Percentiles rank a stretch among this genome's conserved stretches.
phyloP scores from a whole-genome alignment of 1,140 invertebrate genomes.

The Charaxes varanes region DNA sequence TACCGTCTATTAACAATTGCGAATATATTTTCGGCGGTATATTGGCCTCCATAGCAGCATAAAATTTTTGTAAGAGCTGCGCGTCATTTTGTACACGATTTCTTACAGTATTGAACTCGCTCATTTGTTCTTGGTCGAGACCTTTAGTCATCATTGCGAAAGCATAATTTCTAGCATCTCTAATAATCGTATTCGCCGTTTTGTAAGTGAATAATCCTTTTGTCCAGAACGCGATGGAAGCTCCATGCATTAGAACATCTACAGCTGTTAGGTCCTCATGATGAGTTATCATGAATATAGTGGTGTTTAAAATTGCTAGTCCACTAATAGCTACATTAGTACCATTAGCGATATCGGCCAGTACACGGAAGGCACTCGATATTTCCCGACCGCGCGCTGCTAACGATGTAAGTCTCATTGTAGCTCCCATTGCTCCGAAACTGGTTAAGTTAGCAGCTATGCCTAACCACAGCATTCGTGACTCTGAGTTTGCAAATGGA shows the following conservation, averaged over 20 bases:
- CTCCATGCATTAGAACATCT: conserved; percentile 27
- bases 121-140: conserved; percentile 17
- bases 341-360: conserved; percentile 27
- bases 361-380: conserved; percentile 21
- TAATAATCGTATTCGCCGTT: conserved; percentile 26
- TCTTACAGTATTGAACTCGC: conserved; percentile 15
- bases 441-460: conserved; percentile 29
- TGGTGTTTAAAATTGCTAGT: conserved; percentile 25
- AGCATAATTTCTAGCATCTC: conserved; percentile 22
- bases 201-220: conserved; percentile 31
- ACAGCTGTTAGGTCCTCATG: conserved; percentile 18
- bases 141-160: conserved; percentile 22
- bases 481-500: conserved; percentile 25
- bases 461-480: conserved; percentile 34
- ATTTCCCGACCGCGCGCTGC: conserved; percentile 24
- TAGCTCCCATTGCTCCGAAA: conserved; percentile 31
- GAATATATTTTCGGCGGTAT: conserved; percentile 23
- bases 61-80: conserved; percentile 22
- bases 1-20: conserved; percentile 23
- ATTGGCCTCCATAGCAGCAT: conserved; percentile 19
- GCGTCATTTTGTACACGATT: conserved; percentile 22
- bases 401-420: conserved; percentile 27
- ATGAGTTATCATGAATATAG: conserved; percentile 20
- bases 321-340: conserved; percentile 22
- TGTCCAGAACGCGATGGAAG: conserved; percentile 30